Evolutionary conservation across 2,888 invertebrate species (phyloP).

Genomic region (Nipponacmea schrenckii): DNA sequence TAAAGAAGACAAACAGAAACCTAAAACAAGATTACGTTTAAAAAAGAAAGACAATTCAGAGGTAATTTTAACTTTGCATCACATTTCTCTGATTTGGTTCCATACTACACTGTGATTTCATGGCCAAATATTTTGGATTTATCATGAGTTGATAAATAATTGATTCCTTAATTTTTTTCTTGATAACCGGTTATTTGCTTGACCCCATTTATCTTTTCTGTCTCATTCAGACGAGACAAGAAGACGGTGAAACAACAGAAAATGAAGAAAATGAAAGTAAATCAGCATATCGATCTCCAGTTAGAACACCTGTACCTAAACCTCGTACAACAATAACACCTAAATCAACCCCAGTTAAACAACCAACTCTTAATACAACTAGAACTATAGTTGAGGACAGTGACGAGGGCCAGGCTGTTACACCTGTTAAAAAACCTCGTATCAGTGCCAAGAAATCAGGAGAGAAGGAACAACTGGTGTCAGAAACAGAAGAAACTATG

Average conservation of each 20-base stretch:
- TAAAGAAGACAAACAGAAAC: constrained; percentile 1
- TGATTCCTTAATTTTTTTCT: no score
- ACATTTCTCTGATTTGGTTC: no score
- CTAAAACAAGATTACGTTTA: constrained; percentile 38
- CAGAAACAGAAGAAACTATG: neutral
- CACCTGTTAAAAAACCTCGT: neutral
- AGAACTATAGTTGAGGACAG: neutral
- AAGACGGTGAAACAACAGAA: neutral
- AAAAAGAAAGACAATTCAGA: constrained; percentile 32
- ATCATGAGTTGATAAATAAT: no score
- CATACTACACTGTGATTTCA: no score
- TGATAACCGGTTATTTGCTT: no score
- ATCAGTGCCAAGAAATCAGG: neutral
- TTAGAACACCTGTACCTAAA: neutral
- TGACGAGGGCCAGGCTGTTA: neutral
- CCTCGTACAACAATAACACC: neutral
- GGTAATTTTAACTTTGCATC: constrained; percentile 4
- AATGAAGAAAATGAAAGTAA: neutral
- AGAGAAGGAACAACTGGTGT: neutral
- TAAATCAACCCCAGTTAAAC: no score
- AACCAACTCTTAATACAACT: no score
- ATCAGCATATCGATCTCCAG: neutral
- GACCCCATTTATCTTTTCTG: no score
- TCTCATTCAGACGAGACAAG: no score
- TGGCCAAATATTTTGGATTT: no score